Evolutionary conservation across 2,113 vertebrate genomes (phyloP).

Genomic region (Charina bottae): DNA sequence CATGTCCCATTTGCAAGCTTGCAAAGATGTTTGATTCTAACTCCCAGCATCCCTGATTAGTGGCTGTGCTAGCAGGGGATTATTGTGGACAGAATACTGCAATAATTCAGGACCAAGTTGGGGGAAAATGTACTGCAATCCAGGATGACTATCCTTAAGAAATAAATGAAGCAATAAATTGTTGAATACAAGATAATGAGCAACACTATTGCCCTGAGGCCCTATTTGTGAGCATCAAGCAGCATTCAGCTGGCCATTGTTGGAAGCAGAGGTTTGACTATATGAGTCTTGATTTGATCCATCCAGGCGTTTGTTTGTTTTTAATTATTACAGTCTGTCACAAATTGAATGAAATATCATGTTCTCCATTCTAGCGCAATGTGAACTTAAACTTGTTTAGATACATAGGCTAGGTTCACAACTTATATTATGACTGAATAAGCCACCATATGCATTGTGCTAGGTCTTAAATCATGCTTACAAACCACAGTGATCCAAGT

Average conservation of each 20-base stretch:
- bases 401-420: neutral
- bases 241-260: no score
- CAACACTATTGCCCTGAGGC: neutral
- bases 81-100: neutral
- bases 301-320: neutral
- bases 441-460: neutral
- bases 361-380: neutral
- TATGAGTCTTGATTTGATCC: no score
- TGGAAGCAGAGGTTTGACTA: neutral
- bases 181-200: neutral
- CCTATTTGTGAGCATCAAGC: neutral
- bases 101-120: neutral
- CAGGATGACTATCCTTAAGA: neutral
- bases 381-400: neutral
- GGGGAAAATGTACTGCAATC: neutral
- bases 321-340: neutral
- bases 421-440: neutral
- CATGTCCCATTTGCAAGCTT: neutral
- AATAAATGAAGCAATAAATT: neutral
- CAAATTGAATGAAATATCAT: neutral
- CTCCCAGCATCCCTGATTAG: neutral
- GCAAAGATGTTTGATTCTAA: neutral
- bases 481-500: neutral
- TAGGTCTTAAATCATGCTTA: neutral
- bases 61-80: neutral